These are phyloP conservation scores for Semaprochilodus insignis DNA, from an alignment of 2,797 vertebrate genomes.

Conservation along the genomic window DNA sequence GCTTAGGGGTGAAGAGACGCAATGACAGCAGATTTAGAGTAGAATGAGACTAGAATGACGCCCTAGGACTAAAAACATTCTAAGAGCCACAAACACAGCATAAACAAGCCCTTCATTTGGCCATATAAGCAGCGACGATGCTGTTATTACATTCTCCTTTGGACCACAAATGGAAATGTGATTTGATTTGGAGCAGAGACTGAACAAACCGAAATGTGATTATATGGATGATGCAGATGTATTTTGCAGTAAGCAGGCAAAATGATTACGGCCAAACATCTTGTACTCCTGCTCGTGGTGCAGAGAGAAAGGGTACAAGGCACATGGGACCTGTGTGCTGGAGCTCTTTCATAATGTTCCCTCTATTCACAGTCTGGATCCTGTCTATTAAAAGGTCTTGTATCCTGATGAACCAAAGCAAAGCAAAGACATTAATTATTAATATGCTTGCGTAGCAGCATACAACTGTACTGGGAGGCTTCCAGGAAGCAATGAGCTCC, in stretches of 20 bases:
- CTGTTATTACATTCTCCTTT: not conserved
- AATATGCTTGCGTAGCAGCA: not conserved
- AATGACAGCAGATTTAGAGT: not conserved
- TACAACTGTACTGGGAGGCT: not conserved
- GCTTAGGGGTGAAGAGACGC: not conserved
- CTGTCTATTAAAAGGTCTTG: not conserved
- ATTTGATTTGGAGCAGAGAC: conserved; percentile 23
- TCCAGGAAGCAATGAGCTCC: not conserved
- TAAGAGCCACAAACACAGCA: not conserved
- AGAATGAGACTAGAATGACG: not conserved
- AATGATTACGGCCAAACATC: not conserved
- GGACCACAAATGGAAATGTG: conserved; percentile 15
- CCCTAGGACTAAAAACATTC: not conserved
- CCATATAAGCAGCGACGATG: not conserved
- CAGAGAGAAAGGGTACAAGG: not conserved
- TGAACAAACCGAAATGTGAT: conserved; percentile 3
- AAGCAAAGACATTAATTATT: not conserved
- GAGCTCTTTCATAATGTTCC: not conserved
- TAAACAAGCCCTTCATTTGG: not conserved
- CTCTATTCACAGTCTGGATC: not conserved
- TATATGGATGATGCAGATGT: conserved; percentile 5
- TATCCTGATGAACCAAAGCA: not conserved
- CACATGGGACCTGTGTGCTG: not conserved
- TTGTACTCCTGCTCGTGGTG: not conserved
- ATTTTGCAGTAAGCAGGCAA: not conserved